Evolutionary conservation across 1,140 invertebrate genomes (phyloP).

Genomic region (Coenobita brevimanus): DNA sequence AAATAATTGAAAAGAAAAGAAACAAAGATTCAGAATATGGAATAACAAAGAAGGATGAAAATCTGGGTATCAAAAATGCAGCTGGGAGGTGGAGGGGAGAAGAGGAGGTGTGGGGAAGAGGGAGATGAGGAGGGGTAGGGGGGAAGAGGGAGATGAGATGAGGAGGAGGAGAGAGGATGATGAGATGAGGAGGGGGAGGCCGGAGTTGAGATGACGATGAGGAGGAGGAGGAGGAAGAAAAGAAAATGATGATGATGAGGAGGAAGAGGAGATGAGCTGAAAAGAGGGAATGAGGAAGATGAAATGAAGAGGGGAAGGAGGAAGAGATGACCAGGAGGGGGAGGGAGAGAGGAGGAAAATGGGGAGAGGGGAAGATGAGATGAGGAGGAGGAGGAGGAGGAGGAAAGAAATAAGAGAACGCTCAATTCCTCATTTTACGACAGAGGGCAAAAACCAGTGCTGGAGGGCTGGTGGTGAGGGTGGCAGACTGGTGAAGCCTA

Average conservation of each 20-base stretch:
- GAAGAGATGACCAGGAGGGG: too few species aligned
- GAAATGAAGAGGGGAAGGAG: too few species aligned
- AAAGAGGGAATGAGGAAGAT: too few species aligned
- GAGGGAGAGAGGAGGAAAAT: too few species aligned
- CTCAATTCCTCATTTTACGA: not conserved
- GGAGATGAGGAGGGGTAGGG: not conserved
- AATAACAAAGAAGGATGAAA: not conserved
- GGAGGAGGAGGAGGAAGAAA: too few species aligned
- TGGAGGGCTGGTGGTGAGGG: not conserved
- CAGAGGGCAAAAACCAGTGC: not conserved
- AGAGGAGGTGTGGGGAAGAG: not conserved
- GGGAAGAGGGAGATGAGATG: not conserved
- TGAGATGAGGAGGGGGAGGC: not conserved
- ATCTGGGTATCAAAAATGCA: not conserved
- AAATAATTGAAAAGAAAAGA: not conserved
- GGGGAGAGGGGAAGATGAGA: too few species aligned
- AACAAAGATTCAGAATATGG: not conserved
- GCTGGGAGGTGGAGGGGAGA: not conserved
- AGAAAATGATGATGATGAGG: too few species aligned
- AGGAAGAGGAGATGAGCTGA: too few species aligned
- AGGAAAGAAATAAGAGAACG: not conserved
- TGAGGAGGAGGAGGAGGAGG: too few species aligned
- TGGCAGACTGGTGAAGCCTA: not conserved
- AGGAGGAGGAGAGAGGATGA: not conserved
- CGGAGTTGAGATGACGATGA: not conserved